Conservation (phyloP, 2,797 vertebrate species). For the Chaenodraco wilsoni region DNA sequence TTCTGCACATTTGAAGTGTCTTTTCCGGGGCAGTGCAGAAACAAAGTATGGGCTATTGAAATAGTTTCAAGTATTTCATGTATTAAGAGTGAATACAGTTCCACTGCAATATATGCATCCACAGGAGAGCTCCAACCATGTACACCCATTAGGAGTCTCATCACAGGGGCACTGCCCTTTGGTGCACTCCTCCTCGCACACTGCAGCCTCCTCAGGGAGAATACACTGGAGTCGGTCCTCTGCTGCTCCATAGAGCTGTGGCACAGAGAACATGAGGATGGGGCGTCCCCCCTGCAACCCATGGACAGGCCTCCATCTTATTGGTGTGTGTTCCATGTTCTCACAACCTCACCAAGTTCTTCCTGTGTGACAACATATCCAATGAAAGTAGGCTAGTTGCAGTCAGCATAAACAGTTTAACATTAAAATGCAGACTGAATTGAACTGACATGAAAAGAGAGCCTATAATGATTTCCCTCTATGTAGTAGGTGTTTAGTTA, state of each 20-base stretch:
- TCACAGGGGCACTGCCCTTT: conserved; percentile 1
- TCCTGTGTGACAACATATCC: neutral
- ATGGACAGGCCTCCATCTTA: neutral
- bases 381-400: neutral
- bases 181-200: neutral
- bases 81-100: conserved; percentile 4
- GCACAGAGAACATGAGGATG: neutral
- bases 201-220: neutral
- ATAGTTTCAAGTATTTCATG: neutral
- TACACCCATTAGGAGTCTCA: neutral
- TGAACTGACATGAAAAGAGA: neutral
- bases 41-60: neutral
- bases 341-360: neutral
- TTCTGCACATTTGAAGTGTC: neutral
- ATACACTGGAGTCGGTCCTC: neutral
- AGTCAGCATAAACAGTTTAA: neutral
- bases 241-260: neutral
- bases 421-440: neutral
- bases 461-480: neutral
- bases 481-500: too few relatives aligned
- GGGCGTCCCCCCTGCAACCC: neutral
- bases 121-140: neutral
- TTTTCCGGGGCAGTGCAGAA: neutral
- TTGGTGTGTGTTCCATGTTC: neutral
- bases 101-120: neutral